Percentiles rank a stretch among this genome's conserved stretches.
Evolutionary conservation across 1,140 invertebrate species (phyloP).

Genomic region (Thaumatotibia leucotreta): DNA sequence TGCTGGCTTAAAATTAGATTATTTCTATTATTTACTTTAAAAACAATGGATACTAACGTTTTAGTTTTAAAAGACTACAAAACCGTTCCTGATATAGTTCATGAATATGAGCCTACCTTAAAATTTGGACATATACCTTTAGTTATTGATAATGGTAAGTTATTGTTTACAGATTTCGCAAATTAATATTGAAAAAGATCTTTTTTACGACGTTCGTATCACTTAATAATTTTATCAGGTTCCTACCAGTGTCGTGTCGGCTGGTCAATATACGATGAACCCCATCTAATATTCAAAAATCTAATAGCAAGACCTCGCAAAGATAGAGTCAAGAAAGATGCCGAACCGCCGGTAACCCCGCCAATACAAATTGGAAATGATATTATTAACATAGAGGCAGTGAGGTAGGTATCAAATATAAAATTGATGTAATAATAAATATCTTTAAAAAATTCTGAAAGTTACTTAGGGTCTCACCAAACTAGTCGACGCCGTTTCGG

Average conservation of each 20-base stretch:
- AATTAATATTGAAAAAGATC: background rate
- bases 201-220: background rate
- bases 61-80: slow-evolving; percentile 86
- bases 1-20: background rate
- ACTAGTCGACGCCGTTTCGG: too few species aligned
- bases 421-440: too few species aligned
- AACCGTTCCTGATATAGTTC: slow-evolving; percentile 83
- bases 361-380: slow-evolving; percentile 94
- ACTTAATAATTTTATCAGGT: slow-evolving; percentile 74
- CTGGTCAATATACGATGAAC: slow-evolving; percentile 87
- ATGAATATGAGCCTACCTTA: slow-evolving; percentile 80
- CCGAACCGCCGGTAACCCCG: slow-evolving; percentile 75
- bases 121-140: slow-evolving; percentile 80
- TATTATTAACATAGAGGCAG: slow-evolving; percentile 94
- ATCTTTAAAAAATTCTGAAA: too few species aligned
- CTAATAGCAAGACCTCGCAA: slow-evolving; percentile 92
- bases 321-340: slow-evolving; percentile 92
- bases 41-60: slow-evolving; percentile 41
- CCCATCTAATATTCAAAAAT: slow-evolving; percentile 92
- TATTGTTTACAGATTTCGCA: slow-evolving; percentile 19
- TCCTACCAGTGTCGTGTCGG: slow-evolving; percentile 95
- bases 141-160: slow-evolving; percentile 90
- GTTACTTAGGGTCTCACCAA: too few species aligned
- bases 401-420: slow-evolving; percentile 73
- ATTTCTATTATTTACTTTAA: background rate